Evolutionary conservation across 2,888 invertebrate genomes (phyloP).

Genomic region (Ecliptopera silaceata): DNA sequence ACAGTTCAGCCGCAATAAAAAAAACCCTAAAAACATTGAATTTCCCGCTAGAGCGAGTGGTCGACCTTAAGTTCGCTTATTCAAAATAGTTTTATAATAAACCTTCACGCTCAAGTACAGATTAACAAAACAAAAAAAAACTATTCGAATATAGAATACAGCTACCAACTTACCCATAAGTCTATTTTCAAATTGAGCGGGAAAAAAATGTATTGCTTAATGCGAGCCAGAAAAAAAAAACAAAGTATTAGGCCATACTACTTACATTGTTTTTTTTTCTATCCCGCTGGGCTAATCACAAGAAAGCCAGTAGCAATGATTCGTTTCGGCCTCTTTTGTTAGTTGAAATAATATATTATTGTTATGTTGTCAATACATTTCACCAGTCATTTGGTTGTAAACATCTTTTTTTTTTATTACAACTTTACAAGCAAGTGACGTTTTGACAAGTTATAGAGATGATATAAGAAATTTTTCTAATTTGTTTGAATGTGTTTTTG

Average conservation of each 20-base stretch:
- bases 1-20: too few relatives aligned
- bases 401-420: too few relatives aligned
- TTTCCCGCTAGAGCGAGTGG: too few relatives aligned
- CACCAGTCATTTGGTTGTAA: slow-evolving; percentile 14
- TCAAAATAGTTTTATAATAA: too few relatives aligned
- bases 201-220: too few relatives aligned
- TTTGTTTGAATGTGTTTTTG: neutral
- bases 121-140: neutral
- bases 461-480: neutral
- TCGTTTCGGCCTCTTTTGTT: slow-evolving; percentile 22
- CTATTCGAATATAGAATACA: slow-evolving; percentile 11
- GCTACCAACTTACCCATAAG: slow-evolving; percentile 24
- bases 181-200: too few relatives aligned
- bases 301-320: slow-evolving; percentile 31
- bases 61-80: too few relatives aligned
- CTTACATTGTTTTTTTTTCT: slow-evolving; percentile 16
- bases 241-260: too few relatives aligned
- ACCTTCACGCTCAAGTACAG: neutral
- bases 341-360: slow-evolving; percentile 21
- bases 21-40: too few relatives aligned
- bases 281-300: slow-evolving; percentile 19
- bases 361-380: slow-evolving; percentile 12
- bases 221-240: too few relatives aligned
- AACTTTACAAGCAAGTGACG: slow-evolving; percentile 7
- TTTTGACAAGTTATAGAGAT: slow-evolving; percentile 9